Evolutionary conservation across 64 coral and sea anemone genomes (phyloP), one percentile per base, ranked within the genome.

Genomic region (Actinia tenebrosa): DNA sequence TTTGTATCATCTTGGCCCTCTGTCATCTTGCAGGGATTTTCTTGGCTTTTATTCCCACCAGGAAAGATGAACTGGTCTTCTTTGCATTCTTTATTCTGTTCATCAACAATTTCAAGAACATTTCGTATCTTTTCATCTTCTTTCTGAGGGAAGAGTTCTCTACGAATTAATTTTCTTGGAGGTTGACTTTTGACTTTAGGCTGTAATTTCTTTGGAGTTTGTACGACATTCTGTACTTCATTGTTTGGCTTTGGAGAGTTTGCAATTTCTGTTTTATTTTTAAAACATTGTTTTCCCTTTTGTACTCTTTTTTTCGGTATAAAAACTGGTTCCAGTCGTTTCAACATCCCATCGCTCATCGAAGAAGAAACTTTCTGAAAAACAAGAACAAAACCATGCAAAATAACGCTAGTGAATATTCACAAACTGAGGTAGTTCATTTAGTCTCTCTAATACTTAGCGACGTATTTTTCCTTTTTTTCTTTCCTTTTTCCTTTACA

Each of bases 241-340:
- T 15, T 2, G n/a, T 75, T 42, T 75, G 37, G 22, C 14, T 27
- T 75, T 27, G 69, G 69, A 42, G 69, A 75, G 5, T 75, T 30
- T 30, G 7, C 18, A 16, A 44, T 15, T 81, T 81, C 79, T 50
- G 18, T 81, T 81, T 81, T 23, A 50, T 53, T 81, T 9, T 79
- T 42, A 5, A 5, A 22, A 11, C 17, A 20, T 9, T 19, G 15
- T 81, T 11, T 19, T 53, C 46, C 11, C 46, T 81, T 81, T 37
- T 80, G 44, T 7, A 53, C 14, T 81, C 45, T 75, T 5, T 81
- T 45, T 53, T 81, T 81, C n/a, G 79, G 79, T 19, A 81, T 81
- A 11, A 81, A 53, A 3, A 81, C 79, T 9, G 79, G 79, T 45
- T 81, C 79, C 50, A 81, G 22, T 81, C 79, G 79, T 23, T 81